Base-by-base conservation (phyloP, 1,140 invertebrate genomes). In the Chrysopa pallens region DNA sequence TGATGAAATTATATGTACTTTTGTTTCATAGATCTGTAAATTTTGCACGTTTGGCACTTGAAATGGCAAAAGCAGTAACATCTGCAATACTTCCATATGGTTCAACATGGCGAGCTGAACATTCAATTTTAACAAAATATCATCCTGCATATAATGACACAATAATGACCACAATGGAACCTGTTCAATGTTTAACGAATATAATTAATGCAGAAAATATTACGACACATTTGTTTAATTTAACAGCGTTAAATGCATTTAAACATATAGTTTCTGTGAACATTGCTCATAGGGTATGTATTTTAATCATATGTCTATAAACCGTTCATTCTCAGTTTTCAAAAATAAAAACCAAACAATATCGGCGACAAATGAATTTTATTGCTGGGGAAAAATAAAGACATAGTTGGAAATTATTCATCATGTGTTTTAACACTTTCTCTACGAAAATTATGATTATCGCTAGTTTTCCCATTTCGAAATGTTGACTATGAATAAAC, bases 11-110 rank as follows among this genome's bases (percentile, higher is more conserved):
- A 38, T 46, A 38, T 15, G 43, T 38, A 44, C 40, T 29, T 23
- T 44, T 53, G 14, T 43, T 37, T 43, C 50, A 33, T 48, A 69
- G 66, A 39, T 48, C 66, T 6, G 54, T 69, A 7, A 48, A 67
- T 29, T 70, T 66, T 51, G 68, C 67, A 36, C 49, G 60, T 28
- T 35, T 69, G 7, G 68, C 68, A 5, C 54, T 61, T n/a, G 61
- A 66, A 50, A 60, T 71, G 29, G 57, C 60, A 13, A 42, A 53
- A 29, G 62, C 64, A 9, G 52, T 70, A 36, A 38, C 69, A 14
- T 53, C 59, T 31, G 46, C 55, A 14, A 50, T 70, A 36, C 48
- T 64, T 36, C 56, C 63, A 1, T 57, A 60, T 42, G 57, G 60
- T 14, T 56, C 63, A 36, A 51, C 60, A 1, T 66, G 64, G 55